These are phyloP conservation scores for Agonum fuliginosum DNA, from an alignment of 2,888 invertebrate species.

Conservation along the genomic window DNA sequence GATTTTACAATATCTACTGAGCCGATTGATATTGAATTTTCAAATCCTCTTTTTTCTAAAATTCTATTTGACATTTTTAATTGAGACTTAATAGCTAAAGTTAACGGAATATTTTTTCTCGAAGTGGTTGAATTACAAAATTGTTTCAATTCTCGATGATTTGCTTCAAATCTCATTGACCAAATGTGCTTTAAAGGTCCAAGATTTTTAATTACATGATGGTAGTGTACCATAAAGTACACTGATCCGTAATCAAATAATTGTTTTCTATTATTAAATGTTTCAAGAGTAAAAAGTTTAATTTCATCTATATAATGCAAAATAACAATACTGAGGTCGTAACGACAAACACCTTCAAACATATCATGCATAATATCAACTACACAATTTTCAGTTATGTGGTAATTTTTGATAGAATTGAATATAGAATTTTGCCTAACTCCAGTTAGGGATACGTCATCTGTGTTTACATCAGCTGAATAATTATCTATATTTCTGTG, in stretches of 20 bases:
- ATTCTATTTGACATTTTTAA: slow-evolving; percentile 43
- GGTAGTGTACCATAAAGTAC: slow-evolving; percentile 54
- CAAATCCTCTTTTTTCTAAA: slow-evolving; percentile 32
- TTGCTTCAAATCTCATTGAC: slow-evolving; percentile 47
- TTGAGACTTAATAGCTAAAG: slow-evolving; percentile 48
- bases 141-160: slow-evolving; percentile 48
- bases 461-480: slow-evolving; percentile 52
- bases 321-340: slow-evolving; percentile 56
- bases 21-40: background rate
- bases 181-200: slow-evolving; percentile 45
- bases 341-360: slow-evolving; percentile 60
- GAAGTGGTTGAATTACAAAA: slow-evolving; percentile 36
- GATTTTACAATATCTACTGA: background rate
- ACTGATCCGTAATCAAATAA: no score
- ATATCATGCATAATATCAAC: slow-evolving; percentile 61
- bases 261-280: no score
- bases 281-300: slow-evolving; percentile 45
- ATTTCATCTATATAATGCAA: slow-evolving; percentile 45
- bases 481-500: slow-evolving; percentile 59
- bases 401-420: slow-evolving; percentile 57
- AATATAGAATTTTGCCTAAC: slow-evolving; percentile 59
- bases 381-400: slow-evolving; percentile 53
- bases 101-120: slow-evolving; percentile 47
- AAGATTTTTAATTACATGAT: slow-evolving; percentile 34
- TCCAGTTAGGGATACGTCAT: slow-evolving; percentile 60